Evolutionary conservation across 1,140 invertebrate species (phyloP), one percentile per base, ranked within the genome.

Genomic region (Schlechtendalia chinensis): DNA sequence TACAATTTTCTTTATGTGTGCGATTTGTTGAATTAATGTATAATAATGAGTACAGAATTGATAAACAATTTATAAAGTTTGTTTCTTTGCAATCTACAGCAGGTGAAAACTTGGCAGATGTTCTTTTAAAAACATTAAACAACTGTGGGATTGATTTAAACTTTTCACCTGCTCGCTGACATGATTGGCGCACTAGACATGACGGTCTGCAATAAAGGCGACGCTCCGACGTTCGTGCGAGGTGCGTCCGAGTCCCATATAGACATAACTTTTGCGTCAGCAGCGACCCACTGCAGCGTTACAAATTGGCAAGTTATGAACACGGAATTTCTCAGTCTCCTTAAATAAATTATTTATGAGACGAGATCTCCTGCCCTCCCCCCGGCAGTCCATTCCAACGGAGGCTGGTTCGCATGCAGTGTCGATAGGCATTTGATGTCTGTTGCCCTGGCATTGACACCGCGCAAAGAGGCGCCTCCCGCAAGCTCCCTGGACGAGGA

Each of bases 181-280:
- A 29, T 54, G 56, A 32, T 29, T 1, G 4, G 11, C 1, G 75
- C 54, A 32, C 32, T 80, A 12, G 56, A 59, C 24, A 61, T 80
- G 54, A 56, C 53, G 39, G 58, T 80, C 4, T 54, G 54, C 12
- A 80, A 80, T n/a, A 14, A 80, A 27, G 75, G 75, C 1, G 19
- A 58, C n/a, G 58, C 5, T 1, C 75, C 75, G 11, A 80, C 75
- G 1, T 80, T 80, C 39, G 75, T 80, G 19, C 54, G 56, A 27
- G 75, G 75, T 4, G 5, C 24, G 27, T 29, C 27, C 14, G 54
- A 39, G 22, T 80, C 75, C 14, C 22, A 59, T 24, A 61, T 80
- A 17, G 75, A 80, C 32, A 12, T 80, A 1, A 80, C 75, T 5
- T 14, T 80, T 1, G 54, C 11, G 8, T 80, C 75, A 29, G 24